These are phyloP conservation scores for Anniella stebbinsi DNA, from an alignment of 2,797 vertebrate genomes.

Conservation along the genomic window DNA sequence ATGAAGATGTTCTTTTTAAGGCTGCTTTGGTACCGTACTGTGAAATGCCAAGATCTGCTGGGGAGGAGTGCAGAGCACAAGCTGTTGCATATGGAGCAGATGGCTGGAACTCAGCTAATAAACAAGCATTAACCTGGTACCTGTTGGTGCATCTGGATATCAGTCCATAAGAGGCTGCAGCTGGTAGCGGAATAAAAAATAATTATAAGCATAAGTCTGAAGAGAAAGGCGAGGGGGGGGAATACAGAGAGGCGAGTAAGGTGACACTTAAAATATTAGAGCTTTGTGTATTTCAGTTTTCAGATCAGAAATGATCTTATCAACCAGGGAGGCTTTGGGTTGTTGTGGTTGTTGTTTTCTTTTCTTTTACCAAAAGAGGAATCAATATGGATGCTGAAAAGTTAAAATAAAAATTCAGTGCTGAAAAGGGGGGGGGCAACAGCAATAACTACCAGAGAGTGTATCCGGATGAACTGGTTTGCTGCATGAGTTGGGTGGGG, in stretches of 20 bases:
- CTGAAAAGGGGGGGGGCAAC: neutral
- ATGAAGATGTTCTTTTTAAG: neutral
- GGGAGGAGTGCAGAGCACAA: constrained; percentile 2
- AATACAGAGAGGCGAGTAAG: neutral
- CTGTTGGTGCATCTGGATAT: constrained; percentile 40
- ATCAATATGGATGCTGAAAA: neutral
- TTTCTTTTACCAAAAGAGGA: neutral
- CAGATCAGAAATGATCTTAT: neutral
- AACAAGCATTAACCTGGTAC: constrained; percentile 39
- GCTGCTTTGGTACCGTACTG: neutral
- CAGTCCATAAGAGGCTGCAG: constrained; percentile 23
- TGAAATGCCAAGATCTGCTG: constrained; percentile 18
- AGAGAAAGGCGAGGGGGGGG: neutral
- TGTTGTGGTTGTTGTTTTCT: no score
- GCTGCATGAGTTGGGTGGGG: no score
- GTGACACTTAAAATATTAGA: neutral
- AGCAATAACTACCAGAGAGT: neutral
- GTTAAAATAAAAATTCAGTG: neutral
- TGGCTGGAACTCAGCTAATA: constrained; percentile 31
- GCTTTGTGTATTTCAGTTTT: neutral
- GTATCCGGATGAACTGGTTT: neutral
- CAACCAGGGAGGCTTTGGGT: no score
- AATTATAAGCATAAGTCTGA: constrained; percentile 1
- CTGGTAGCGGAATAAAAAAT: constrained; percentile 11
- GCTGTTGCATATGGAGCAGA: constrained; percentile 20